A percentile compares a stretch with the other conserved stretches of the same genome.
phyloP scores from a whole-genome alignment of 2,797 vertebrate species.

The Australoheros facetus region DNA sequence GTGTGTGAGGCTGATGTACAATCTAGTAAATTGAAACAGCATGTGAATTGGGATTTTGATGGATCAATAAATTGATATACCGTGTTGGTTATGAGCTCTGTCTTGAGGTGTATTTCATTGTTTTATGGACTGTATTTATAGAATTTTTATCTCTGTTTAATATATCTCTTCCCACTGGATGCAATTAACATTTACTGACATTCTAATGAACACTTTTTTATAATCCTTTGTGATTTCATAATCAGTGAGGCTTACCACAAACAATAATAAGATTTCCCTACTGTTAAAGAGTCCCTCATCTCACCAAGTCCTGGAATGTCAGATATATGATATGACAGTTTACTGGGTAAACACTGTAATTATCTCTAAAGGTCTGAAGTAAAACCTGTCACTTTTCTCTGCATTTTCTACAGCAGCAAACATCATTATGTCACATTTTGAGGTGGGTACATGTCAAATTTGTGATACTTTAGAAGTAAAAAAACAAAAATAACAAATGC shows the following conservation, averaged over 20 bases:
- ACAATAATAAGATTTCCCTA: conserved; percentile 67
- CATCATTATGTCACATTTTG: conserved; percentile 33
- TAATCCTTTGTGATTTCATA: conserved; percentile 71
- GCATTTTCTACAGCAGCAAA: conserved; percentile 24
- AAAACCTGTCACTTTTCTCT: conserved; percentile 22
- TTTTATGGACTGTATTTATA: conserved; percentile 71
- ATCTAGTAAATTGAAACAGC: conserved; percentile 67
- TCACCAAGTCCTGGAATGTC: conserved; percentile 56
- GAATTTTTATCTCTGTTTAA: conserved; percentile 55
- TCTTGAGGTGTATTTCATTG: conserved; percentile 69
- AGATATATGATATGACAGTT: conserved; percentile 64
- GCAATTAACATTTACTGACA: conserved; percentile 79
- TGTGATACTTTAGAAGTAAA: conserved; percentile 34
- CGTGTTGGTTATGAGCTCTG: conserved; percentile 69
- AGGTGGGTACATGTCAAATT: conserved; percentile 31
- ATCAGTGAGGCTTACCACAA: conserved; percentile 68
- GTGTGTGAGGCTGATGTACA: conserved; percentile 63
- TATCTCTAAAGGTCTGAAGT: conserved; percentile 54
- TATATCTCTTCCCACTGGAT: conserved; percentile 70
- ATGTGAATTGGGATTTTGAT: conserved; percentile 59
- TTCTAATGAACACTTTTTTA: conserved; percentile 72
- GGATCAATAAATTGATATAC: conserved; percentile 76
- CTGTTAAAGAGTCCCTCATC: conserved; percentile 62
- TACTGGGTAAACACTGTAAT: conserved; percentile 66
- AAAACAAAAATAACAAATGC: background rate